These are phyloP conservation scores for Balaeniceps rex DNA, from an alignment of 2,113 vertebrate genomes.

Conservation along the genomic window DNA sequence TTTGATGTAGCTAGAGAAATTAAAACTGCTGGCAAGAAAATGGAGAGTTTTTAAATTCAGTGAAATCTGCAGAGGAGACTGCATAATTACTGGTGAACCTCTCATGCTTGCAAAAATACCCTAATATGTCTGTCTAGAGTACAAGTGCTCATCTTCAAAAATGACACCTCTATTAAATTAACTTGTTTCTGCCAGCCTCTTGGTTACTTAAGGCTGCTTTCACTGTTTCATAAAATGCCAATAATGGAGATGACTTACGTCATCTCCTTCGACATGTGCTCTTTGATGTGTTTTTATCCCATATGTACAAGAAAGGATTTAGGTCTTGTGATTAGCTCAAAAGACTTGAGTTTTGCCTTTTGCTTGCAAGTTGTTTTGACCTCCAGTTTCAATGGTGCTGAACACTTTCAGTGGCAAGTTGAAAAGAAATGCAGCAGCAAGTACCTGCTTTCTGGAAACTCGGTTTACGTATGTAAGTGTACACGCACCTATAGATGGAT, in stretches of 20 bases:
- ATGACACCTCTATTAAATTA: constrained; percentile 62
- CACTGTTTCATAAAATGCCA: constrained; percentile 31
- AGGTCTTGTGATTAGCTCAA: constrained; percentile 4
- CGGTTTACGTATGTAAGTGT: accelerated
- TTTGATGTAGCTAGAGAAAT: neutral
- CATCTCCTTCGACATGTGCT: neutral
- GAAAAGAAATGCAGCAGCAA: neutral
- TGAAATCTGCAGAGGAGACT: neutral
- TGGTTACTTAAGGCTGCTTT: constrained; percentile 45
- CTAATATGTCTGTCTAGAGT: neutral
- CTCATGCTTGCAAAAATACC: neutral
- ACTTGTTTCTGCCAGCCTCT: constrained; percentile 29
- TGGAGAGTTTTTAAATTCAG: neutral
- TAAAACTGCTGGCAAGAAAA: neutral
- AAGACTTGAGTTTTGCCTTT: neutral
- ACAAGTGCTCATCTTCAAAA: constrained; percentile 40
- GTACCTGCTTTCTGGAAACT: neutral
- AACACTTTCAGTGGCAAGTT: neutral
- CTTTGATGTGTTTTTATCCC: constrained; percentile 45
- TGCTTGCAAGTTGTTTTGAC: neutral
- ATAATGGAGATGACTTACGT: constrained; percentile 26
- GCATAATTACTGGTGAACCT: neutral
- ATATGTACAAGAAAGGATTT: neutral
- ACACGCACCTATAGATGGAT: neutral
- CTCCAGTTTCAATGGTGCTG: neutral